phyloP scores from a whole-genome alignment of 2,113 vertebrate species.

The Macrotus californicus region DNA sequence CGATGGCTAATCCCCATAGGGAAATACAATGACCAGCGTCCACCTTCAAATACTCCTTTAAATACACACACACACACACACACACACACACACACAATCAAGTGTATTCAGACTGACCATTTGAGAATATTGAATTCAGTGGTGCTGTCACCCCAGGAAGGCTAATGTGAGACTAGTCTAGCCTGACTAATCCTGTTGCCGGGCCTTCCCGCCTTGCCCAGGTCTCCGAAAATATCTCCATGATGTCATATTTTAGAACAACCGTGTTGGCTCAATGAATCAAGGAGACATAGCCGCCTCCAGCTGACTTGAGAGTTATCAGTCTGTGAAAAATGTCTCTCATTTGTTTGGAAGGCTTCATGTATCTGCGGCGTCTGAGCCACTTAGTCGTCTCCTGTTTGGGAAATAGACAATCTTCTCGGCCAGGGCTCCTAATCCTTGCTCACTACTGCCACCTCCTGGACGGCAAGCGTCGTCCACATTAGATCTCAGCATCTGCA shows the following conservation, averaged over 20 bases:
- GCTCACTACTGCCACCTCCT: slow-evolving; percentile 72
- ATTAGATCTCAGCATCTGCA: background rate
- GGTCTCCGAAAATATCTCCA: background rate
- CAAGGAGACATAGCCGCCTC: slow-evolving; percentile 15
- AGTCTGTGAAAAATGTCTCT: slow-evolving; percentile 57
- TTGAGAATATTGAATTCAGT: slow-evolving; percentile 70
- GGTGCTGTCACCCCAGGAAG: slow-evolving; percentile 47
- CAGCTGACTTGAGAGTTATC: slow-evolving; percentile 40
- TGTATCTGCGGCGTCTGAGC: slow-evolving; percentile 29
- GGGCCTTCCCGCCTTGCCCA: background rate
- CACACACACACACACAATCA: background rate
- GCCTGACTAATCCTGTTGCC: background rate
- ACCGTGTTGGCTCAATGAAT: background rate
- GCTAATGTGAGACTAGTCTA: background rate
- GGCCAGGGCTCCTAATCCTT: background rate
- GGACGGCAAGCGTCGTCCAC: background rate
- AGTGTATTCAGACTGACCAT: background rate
- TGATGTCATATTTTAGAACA: slow-evolving; percentile 37
- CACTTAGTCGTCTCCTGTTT: slow-evolving; percentile 18
- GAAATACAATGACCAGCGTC: slow-evolving; percentile 34
- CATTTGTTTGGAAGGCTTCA: slow-evolving; percentile 58
- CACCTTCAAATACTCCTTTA: slow-evolving; percentile 9
- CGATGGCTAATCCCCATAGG: slow-evolving; percentile 56
- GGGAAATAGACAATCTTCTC: background rate
- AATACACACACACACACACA: background rate